These are phyloP conservation scores for Geodia barretti DNA, from an alignment of 37 sponge, comb jelly and placozoan genomes.

Conservation along the genomic window DNA sequence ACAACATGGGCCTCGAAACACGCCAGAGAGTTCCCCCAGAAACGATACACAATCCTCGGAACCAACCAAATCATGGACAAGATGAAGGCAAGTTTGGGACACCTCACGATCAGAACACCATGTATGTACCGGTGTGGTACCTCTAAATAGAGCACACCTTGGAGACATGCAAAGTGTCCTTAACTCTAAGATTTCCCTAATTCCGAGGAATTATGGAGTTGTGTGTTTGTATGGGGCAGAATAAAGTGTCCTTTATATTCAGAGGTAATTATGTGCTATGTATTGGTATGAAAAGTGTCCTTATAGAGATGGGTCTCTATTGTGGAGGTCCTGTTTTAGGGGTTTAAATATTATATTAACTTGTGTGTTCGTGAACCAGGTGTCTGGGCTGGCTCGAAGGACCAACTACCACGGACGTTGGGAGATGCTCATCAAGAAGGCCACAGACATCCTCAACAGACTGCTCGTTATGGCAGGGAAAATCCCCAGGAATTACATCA, in stretches of 20 bases:
- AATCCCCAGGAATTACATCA: slow-evolving; percentile 81
- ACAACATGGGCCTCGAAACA: slow-evolving; percentile 94
- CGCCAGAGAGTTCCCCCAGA: slow-evolving; percentile 48
- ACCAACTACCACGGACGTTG: slow-evolving; percentile 70
- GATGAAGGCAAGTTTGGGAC: slow-evolving; percentile 64
- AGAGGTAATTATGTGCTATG: too few species aligned
- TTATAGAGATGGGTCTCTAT: too few species aligned
- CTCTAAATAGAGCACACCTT: background rate
- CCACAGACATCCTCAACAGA: slow-evolving; percentile 67
- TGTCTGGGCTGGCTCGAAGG: slow-evolving; percentile 61
- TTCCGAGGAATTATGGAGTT: too few species aligned
- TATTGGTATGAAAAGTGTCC: too few species aligned
- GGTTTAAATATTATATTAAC: too few species aligned
- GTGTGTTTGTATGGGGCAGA: background rate
- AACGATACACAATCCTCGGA: slow-evolving; percentile 81
- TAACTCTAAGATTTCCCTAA: too few species aligned
- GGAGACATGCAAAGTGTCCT: background rate
- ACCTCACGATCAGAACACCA: too few species aligned
- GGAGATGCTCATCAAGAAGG: slow-evolving; percentile 68
- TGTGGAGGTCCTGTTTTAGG: too few species aligned
- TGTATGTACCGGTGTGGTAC: too few species aligned
- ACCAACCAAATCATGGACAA: slow-evolving; percentile 86
- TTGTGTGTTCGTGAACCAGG: background rate
- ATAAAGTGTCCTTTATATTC: background rate
- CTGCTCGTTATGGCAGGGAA: slow-evolving; percentile 75